Conservation (phyloP, 2,888 invertebrate genomes). For the Octonoba sinensis region DNA sequence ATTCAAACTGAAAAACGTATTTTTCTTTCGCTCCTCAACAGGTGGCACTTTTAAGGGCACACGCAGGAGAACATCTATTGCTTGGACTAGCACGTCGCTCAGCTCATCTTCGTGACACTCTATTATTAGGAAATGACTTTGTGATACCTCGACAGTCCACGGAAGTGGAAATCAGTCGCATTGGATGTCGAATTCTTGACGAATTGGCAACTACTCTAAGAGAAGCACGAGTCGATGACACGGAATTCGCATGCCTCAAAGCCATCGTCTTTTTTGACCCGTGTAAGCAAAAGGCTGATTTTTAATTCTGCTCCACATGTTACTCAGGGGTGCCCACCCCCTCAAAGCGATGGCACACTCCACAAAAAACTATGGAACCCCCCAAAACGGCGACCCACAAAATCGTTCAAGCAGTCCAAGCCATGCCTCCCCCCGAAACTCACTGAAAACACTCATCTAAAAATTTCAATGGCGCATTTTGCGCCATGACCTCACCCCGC, state of each 20-base stretch:
- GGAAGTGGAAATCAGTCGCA: constrained; percentile 90
- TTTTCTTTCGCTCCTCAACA: constrained; percentile 69
- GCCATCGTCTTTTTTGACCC: constrained; percentile 99
- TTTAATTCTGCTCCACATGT: too few species aligned
- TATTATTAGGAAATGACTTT: constrained; percentile 95
- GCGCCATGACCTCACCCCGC: too few species aligned
- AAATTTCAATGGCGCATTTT: too few species aligned
- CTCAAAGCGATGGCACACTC: too few species aligned
- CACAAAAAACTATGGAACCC: too few species aligned
- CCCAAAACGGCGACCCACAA: too few species aligned
- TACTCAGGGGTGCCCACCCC: too few species aligned
- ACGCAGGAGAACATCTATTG: constrained; percentile 94
- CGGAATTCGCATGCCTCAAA: constrained; percentile 97
- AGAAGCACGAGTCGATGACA: constrained; percentile 95
- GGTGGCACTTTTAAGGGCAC: constrained; percentile 93
- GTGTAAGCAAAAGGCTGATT: constrained; percentile 76
- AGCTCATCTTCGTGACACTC: constrained; percentile 89
- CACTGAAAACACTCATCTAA: too few species aligned
- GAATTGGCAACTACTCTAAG: constrained; percentile 94
- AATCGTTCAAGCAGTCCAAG: too few species aligned
- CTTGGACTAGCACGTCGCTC: constrained; percentile 94
- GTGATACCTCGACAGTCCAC: constrained; percentile 86
- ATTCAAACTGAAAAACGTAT: too few species aligned
- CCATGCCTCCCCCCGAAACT: too few species aligned
- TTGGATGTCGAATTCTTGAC: constrained; percentile 94